Evolutionary conservation across 2,888 invertebrate species (phyloP), one percentile per base, ranked within the genome.

Genomic region (Lagria hirta): DNA sequence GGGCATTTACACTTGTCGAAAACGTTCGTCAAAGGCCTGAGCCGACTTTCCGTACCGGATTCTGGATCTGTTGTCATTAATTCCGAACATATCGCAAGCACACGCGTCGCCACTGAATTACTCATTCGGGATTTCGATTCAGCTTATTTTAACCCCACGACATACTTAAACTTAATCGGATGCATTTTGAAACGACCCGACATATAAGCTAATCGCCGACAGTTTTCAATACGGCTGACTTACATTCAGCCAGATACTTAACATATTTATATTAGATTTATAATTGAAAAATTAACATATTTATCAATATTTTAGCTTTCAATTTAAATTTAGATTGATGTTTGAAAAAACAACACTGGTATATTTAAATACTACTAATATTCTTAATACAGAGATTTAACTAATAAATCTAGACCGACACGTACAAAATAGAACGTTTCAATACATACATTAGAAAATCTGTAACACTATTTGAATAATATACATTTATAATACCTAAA

Each of bases 111-210:
- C 66, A 65, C 68, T 65, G 69, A 65, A 70, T 70, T 70, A 69
- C 69, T 67, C 70, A 66, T 68, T 59, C 62, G 68, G 69, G 69
- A 66, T 63, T 67, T 62, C 54, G 61, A 66, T 68, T 63, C 65
- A 62, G 65, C 64, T 66, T 62, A 67, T 68, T 70, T 67, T 68
- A 69, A 69, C 69, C 70, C 68, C 69, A 65, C 66, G 61, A 68
- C 66, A 65, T 68, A 68, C 70, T 70, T 69, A 66, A 68, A 69
- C 64, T 68, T 69, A 71, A 71, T 70, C 68, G 69, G 71, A 69
- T 70, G 70, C 69, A 65, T 68, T 68, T 62, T 55, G 61, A 65
- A 64, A 64, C 63, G 62, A 60, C 57, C 66, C 65, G 65, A 67
- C 66, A 65, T 65, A 62, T 66, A 61, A 58, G 55, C 60, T 65